phyloP scores from a whole-genome alignment of 2,888 invertebrate species.

The Lumbricus terrestris region DNA sequence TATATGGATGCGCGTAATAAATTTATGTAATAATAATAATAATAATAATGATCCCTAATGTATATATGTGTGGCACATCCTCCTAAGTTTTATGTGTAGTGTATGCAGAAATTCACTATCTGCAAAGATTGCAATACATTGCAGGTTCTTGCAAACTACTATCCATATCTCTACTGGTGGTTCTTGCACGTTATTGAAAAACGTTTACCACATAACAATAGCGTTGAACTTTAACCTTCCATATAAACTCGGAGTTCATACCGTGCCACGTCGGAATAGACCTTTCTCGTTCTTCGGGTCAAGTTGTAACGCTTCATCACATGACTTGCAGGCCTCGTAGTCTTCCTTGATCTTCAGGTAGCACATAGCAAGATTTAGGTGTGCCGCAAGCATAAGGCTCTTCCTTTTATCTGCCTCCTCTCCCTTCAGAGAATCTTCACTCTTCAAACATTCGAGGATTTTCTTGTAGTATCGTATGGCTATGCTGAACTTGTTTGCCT shows the following conservation, averaged over 20 bases:
- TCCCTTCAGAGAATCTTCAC: constrained; percentile 61
- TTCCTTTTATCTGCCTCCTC: constrained; percentile 61
- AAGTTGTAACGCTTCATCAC: constrained; percentile 74
- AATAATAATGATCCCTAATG: too few species aligned
- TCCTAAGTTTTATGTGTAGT: not conserved
- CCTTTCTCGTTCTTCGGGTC: constrained; percentile 83
- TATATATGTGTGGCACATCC: not conserved
- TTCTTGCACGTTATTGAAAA: not conserved
- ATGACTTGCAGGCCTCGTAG: constrained; percentile 73
- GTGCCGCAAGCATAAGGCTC: constrained; percentile 68
- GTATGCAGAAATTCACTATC: too few species aligned
- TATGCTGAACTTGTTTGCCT: constrained; percentile 70
- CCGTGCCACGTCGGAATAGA: constrained; percentile 80
- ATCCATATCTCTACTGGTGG: not conserved
- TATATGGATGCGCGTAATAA: too few species aligned
- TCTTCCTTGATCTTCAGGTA: constrained; percentile 74
- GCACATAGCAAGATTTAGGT: constrained; percentile 80
- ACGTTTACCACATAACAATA: not conserved
- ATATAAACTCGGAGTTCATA: constrained; percentile 45
- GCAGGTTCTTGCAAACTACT: not conserved
- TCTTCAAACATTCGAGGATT: constrained; percentile 69
- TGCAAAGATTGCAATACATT: too few species aligned
- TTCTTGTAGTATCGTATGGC: constrained; percentile 86
- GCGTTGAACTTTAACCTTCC: not conserved
- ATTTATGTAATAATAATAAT: too few species aligned